Conservation (phyloP, 1,140 invertebrate genomes). For the Eupristina koningsbergeri region DNA sequence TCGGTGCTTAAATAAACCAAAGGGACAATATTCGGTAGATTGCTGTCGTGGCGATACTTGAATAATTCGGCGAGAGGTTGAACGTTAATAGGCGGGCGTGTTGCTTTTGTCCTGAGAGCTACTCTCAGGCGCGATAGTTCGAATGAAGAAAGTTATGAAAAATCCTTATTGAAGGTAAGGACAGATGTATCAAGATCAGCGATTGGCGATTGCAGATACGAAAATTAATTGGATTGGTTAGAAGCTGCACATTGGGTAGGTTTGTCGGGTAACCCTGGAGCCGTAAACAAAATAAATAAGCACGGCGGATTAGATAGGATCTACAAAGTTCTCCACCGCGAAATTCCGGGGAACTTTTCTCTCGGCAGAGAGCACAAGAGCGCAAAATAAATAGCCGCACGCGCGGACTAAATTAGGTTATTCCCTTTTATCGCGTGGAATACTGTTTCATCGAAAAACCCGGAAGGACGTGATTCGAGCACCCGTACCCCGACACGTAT, state of each 20-base stretch:
- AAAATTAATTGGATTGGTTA: conserved; percentile 5
- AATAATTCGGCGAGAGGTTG: neutral
- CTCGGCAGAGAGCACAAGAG: neutral
- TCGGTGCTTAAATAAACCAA: too few relatives aligned
- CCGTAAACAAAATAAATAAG: conserved; percentile 39
- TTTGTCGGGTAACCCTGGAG: neutral
- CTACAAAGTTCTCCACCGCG: neutral
- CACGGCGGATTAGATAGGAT: conserved; percentile 39
- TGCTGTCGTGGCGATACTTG: too few relatives aligned
- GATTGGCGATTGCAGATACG: neutral
- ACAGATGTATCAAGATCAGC: neutral
- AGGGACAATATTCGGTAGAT: too few relatives aligned
- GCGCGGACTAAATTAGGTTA: conserved; percentile 46
- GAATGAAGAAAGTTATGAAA: neutral
- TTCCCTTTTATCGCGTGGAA: conserved; percentile 44
- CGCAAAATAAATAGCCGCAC: neutral
- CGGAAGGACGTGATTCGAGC: conserved; percentile 44
- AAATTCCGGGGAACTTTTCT: neutral
- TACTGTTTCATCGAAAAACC: conserved; percentile 19
- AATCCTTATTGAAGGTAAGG: neutral
- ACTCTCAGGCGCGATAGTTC: too few relatives aligned
- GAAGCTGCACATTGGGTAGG: neutral
- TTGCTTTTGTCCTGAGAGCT: neutral
- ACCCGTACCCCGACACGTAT: neutral
- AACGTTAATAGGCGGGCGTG: neutral